Evolutionary conservation across 1,140 invertebrate genomes (phyloP).

Genomic region (Musca domestica): DNA sequence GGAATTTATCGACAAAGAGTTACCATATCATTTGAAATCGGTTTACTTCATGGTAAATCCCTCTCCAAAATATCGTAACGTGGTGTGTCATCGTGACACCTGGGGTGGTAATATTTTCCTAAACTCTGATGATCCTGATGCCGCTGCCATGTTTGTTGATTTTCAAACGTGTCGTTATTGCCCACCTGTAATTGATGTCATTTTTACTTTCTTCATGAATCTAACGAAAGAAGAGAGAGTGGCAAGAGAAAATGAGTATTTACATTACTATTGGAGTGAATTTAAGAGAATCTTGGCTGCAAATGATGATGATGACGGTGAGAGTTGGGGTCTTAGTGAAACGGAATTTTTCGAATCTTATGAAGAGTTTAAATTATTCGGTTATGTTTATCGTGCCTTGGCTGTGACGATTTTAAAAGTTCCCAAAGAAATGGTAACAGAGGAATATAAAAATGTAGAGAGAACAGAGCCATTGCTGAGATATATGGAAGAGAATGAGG

Average conservation of each 20-base stretch:
- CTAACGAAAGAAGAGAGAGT: conserved; percentile 25
- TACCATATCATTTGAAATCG: conserved; percentile 25
- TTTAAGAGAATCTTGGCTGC: conserved; percentile 26
- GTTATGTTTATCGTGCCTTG: conserved; percentile 36
- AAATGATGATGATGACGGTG: background rate
- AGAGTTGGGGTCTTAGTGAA: conserved; percentile 25
- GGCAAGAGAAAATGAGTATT: conserved; percentile 26
- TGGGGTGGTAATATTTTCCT: conserved; percentile 66
- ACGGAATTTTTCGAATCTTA: conserved; percentile 37
- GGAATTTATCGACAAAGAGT: background rate
- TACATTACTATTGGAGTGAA: conserved; percentile 37
- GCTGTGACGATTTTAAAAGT: conserved; percentile 40
- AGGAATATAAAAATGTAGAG: conserved; percentile 40
- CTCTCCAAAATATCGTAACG: conserved; percentile 53
- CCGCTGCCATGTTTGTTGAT: conserved; percentile 60
- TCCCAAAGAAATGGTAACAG: conserved; percentile 33
- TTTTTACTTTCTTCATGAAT: conserved; percentile 44
- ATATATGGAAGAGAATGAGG: conserved; percentile 34
- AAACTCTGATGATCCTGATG: background rate
- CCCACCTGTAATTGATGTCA: conserved; percentile 60
- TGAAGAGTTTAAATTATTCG: conserved; percentile 43
- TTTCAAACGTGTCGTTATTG: conserved; percentile 60
- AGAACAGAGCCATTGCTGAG: conserved; percentile 32
- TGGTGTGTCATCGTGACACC: conserved; percentile 62
- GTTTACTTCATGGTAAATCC: conserved; percentile 41